Percentiles rank a stretch among this genome's conserved stretches.
Evolutionary conservation across 2,888 invertebrate species (phyloP).

Genomic region (Caenorhabditis zanzibari): DNA sequence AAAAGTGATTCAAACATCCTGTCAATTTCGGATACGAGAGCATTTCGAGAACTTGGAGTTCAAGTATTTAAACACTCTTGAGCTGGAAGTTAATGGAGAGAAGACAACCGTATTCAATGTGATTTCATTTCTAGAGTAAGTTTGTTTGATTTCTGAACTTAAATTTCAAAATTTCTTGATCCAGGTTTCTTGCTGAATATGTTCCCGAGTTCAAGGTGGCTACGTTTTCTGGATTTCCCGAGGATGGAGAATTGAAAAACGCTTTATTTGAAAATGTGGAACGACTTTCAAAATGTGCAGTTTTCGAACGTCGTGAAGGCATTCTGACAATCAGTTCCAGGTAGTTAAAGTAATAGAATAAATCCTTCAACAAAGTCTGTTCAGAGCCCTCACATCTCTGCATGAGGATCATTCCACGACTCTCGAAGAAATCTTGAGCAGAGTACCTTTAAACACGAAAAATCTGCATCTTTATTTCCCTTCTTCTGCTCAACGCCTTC

Average conservation of each 20-base stretch:
- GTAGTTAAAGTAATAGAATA: background rate
- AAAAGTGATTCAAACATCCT: background rate
- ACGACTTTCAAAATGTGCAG: conserved; percentile 3
- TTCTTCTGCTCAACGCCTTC: background rate
- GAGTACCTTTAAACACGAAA: background rate
- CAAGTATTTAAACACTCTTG: conserved; percentile 2
- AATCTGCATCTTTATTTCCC: background rate
- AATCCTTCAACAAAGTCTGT: background rate
- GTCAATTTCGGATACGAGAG: background rate
- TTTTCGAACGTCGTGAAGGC: background rate
- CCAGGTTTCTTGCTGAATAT: background rate
- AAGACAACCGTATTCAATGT: conserved; percentile 24
- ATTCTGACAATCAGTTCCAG: background rate
- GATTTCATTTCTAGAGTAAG: conserved; percentile 11
- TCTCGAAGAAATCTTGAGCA: background rate
- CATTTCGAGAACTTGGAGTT: conserved; percentile 21
- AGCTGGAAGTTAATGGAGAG: conserved; percentile 3
- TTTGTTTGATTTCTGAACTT: background rate
- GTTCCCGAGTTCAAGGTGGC: background rate
- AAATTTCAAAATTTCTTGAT: too few species aligned
- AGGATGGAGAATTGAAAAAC: background rate
- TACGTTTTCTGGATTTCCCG: background rate
- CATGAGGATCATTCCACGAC: too few species aligned
- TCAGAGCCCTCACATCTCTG: background rate
- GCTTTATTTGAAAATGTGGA: conserved; percentile 9